Evolutionary conservation across 2,113 vertebrate genomes (phyloP).

Genomic region (Mesocricetus auratus): DNA sequence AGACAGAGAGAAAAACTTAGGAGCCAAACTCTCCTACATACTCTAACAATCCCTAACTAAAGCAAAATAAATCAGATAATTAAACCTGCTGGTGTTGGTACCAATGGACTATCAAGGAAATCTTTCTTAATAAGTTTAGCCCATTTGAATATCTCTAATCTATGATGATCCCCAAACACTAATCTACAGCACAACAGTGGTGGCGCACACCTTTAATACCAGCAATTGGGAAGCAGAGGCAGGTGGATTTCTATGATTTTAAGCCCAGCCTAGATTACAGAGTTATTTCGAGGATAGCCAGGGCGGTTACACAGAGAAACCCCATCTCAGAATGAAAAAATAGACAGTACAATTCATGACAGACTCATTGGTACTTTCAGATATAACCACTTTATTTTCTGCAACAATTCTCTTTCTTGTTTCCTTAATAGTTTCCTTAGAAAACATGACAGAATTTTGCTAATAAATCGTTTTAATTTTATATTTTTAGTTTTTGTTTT

Average conservation of each 20-base stretch:
- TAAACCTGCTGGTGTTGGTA: neutral
- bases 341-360: neutral
- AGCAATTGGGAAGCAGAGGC: neutral
- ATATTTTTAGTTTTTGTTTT: too few relatives aligned
- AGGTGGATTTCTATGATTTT: neutral
- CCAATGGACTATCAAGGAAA: neutral
- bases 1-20: neutral
- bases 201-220: neutral
- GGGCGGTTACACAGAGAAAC: neutral
- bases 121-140: neutral
- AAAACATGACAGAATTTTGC: neutral
- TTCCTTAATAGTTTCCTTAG: slow-evolving; percentile 17
- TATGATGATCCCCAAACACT: neutral
- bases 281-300: neutral
- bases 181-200: neutral
- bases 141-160: neutral
- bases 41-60: neutral
- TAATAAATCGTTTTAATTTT: too few relatives aligned
- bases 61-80: neutral
- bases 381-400: neutral
- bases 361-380: neutral
- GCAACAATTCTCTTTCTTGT: neutral
- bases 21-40: neutral
- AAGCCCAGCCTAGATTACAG: neutral
- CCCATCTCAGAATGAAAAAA: neutral